Evolutionary conservation across 2,113 vertebrate genomes (phyloP), one percentile per base, ranked within the genome.

Genomic region (Coreoperca whiteheadi): DNA sequence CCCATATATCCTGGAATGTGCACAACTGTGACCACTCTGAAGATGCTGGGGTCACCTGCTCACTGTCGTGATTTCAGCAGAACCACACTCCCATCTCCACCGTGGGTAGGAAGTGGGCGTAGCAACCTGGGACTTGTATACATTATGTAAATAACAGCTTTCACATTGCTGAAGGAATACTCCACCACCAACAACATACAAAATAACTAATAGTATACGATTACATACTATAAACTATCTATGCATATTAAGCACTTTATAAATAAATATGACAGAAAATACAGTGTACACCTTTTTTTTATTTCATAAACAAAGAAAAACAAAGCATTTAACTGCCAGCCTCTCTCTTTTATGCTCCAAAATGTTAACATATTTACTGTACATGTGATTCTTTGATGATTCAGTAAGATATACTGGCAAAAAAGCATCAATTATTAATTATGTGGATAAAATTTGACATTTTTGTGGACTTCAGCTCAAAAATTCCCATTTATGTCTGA

Each of bases 1-100:
- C 98, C 54, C 97, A 99, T 91, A 99, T 99, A 94, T 86, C 93
- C 85, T 98, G 97, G 98, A 91, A 97, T 0, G 96, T 96, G 75
- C 98, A 99, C 96, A 99, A 99, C 94, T 99, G 98, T 23, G 96
- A 98, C 91, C 98, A 99, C 92, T 94, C 95, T 0, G 98, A 99
- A 83, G 98, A 99, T 1, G 98, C 97, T 0, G 93, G 97, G 0
- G 97, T 96, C 69, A 93, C 89, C 67, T 99, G 98, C 86, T 79
- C 85, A 20, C 82, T 92, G 70, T 95, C 87, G 77, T 97, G 96
- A 97, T 93, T 93, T 51, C 11, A 85, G 81, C 83, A 71, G 34
- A 79, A 65, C 32, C 67, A 72, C 70, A 37, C 73, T 59, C 72
- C 83, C 72, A 61, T 39, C 70, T 70, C 67, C 51, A 71, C 18